A percentile compares a stretch with the other conserved stretches of the same genome.
Conservation (phyloP, 2,113 vertebrate species). For the Lepus americanus region DNA sequence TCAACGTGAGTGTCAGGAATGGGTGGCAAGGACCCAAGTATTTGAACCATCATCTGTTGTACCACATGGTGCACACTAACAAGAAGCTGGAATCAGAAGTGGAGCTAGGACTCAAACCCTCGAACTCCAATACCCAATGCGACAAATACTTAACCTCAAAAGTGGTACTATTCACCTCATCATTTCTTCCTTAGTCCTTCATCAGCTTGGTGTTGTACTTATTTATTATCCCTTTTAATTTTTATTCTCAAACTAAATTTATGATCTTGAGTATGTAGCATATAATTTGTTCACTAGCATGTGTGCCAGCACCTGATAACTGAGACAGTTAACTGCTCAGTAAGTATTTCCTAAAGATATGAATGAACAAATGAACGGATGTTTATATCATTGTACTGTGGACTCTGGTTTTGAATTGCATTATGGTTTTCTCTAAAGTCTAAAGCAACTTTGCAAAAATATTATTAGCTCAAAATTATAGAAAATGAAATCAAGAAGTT, state of each 20-base stretch:
- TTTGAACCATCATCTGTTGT: no score
- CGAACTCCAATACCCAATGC: no score
- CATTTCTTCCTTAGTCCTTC: not conserved
- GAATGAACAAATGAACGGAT: constrained; percentile 5
- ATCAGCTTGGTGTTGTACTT: not conserved
- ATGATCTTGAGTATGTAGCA: not conserved
- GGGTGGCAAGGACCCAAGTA: no score
- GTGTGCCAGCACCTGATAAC: not conserved
- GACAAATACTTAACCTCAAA: no score
- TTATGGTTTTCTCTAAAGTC: not conserved
- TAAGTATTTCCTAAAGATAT: constrained; percentile 11
- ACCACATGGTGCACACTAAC: no score
- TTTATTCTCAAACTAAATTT: not conserved
- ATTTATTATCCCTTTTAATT: not conserved
- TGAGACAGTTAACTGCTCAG: not conserved
- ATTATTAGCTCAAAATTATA: not conserved
- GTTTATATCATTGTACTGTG: not conserved
- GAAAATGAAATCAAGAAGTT: constrained; percentile 60
- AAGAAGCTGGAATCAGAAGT: no score
- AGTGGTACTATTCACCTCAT: not conserved
- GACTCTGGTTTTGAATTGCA: not conserved
- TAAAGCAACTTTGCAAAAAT: constrained; percentile 36
- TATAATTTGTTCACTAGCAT: not conserved
- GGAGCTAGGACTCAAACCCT: no score
- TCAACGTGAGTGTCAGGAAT: no score